phyloP scores from a whole-genome alignment of 35 echinoderm and acorn worm species.

The Ptychodera flava region DNA sequence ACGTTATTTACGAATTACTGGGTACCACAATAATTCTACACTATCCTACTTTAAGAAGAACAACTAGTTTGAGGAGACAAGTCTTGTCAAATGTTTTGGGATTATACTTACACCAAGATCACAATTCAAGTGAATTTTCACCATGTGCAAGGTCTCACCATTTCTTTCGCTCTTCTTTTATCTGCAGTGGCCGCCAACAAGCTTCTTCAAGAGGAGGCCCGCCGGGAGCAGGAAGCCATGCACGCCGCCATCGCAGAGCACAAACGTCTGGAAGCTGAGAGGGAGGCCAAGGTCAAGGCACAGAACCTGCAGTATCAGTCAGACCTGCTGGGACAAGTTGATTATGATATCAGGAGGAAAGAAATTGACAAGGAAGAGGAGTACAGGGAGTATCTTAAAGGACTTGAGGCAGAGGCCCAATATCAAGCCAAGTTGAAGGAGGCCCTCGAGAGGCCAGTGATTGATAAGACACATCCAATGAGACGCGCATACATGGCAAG shows the following conservation, averaged over 20 bases:
- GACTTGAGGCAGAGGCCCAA: slow-evolving; percentile 81
- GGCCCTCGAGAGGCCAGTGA: slow-evolving; percentile 84
- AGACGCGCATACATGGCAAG: slow-evolving; percentile 65
- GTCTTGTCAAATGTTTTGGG: too few relatives aligned
- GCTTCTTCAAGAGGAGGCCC: slow-evolving; percentile 46
- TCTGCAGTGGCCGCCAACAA: slow-evolving; percentile 64
- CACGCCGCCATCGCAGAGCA: slow-evolving; percentile 90
- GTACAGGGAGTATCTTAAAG: slow-evolving; percentile 77
- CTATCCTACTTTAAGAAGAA: too few relatives aligned
- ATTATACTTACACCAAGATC: too few relatives aligned
- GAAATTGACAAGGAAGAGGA: slow-evolving; percentile 85
- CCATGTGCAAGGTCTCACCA: too few relatives aligned
- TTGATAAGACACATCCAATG: slow-evolving; percentile 92
- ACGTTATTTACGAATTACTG: too few relatives aligned
- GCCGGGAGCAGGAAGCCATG: slow-evolving; percentile 70
- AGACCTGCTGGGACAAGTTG: slow-evolving; percentile 63
- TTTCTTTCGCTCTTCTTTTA: slow-evolving; percentile 32
- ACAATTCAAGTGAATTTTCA: too few relatives aligned
- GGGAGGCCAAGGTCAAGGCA: slow-evolving; percentile 14
- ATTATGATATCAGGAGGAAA: slow-evolving; percentile 49
- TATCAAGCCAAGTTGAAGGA: slow-evolving; percentile 99
- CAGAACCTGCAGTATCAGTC: slow-evolving; percentile 70
- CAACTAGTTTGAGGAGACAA: too few relatives aligned
- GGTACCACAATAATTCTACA: too few relatives aligned
- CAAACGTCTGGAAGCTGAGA: slow-evolving; percentile 84